Evolutionary conservation across 2,113 vertebrate genomes (phyloP), one percentile per base, ranked within the genome.

Genomic region (Alaudala cheleensis): DNA sequence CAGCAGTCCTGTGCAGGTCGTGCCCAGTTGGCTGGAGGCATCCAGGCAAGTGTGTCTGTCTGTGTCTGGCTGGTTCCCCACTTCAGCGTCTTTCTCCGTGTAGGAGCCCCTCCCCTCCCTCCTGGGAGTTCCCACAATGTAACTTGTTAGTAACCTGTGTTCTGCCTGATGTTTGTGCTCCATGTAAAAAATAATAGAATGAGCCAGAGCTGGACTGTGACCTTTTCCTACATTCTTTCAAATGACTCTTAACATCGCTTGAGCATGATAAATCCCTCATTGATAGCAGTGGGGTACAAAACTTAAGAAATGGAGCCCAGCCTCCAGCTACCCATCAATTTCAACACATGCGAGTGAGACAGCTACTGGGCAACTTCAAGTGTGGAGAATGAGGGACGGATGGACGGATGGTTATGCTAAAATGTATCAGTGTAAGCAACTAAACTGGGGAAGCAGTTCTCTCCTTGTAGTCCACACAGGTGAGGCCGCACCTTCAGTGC

Each of bases 61-160:
- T 15, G 44, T 31, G 7, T 34, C 34, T 54, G 42, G 3, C 42
- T 9, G 17, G 21, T 58, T 57, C 14, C 29, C 23, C 8, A 3
- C 24, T 42, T 80, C 24, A 14, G 26, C 0, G 0, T 6, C 9
- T 39, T 92, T 49, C 34, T 71, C 25, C 0, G 0, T 0, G 2
- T 18, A 2, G 23, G 31, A 54, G 39, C 33, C 28, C 31, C 22
- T 76, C 1, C 0, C 0, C 1, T 40, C 14, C 49, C 67, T 77
- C 42, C 23, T 21, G 49, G 53, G 12, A n/a, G n/a, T 50, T 64
- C 62, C 31, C 31, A 5, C 16, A 17, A 33, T 14, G 16, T 6
- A 4, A 8, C 8, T 24, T 31, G 14, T 5, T 15, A 22, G 40
- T 39, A 22, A 51, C 72, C 11, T 4, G 4, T 49, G 13, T 61